Evolutionary conservation across 1,140 invertebrate genomes (phyloP).

Genomic region (Procambarus clarkii): DNA sequence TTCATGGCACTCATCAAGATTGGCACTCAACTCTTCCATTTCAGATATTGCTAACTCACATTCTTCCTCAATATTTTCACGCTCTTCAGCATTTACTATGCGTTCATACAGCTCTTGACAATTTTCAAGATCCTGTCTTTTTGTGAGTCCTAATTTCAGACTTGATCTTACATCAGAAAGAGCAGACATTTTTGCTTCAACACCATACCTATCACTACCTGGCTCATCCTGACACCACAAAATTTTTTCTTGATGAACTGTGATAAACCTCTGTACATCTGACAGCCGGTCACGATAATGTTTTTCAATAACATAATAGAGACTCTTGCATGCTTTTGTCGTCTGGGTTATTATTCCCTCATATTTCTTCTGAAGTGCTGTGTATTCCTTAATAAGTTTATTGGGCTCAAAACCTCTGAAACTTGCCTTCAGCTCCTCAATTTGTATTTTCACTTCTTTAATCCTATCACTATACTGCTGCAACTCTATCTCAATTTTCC

Average conservation of each 20-base stretch:
- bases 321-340: conserved; percentile 87
- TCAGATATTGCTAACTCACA: conserved; percentile 79
- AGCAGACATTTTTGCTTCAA: conserved; percentile 92
- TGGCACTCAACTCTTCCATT: conserved; percentile 79
- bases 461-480: conserved; percentile 80
- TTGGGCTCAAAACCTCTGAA: conserved; percentile 88
- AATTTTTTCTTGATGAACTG: conserved; percentile 89
- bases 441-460: conserved; percentile 82
- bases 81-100: conserved; percentile 70
- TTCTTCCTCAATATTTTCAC: conserved; percentile 71
- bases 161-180: conserved; percentile 86
- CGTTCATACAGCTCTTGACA: conserved; percentile 71
- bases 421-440: conserved; percentile 84
- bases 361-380: conserved; percentile 85
- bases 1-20: conserved; percentile 79
- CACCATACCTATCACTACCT: conserved; percentile 90
- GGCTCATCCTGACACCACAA: conserved; percentile 93
- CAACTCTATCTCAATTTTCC: conserved; percentile 83
- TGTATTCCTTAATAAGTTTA: conserved; percentile 85
- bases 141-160: conserved; percentile 78
- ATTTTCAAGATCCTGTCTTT: conserved; percentile 72
- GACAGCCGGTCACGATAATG: conserved; percentile 90
- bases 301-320: conserved; percentile 90
- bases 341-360: conserved; percentile 84
- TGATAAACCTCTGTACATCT: conserved; percentile 86